Base-by-base conservation (phyloP, 1,140 invertebrate species). In the Drosophila eugracilis region DNA sequence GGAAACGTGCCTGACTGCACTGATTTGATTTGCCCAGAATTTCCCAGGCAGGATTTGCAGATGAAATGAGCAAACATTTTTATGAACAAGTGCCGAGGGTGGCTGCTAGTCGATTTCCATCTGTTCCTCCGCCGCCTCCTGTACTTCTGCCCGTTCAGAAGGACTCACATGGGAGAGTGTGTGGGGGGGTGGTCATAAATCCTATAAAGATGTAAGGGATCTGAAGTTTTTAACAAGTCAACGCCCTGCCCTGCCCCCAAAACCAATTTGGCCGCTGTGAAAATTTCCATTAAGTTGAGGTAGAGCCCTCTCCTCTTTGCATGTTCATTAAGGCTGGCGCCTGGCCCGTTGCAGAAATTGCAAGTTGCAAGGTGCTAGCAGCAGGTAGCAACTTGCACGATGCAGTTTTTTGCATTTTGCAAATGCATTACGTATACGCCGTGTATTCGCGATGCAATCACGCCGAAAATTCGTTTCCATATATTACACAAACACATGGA, bases 391-490 rank as follows among this genome's bases (percentile, higher is more conserved):
- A 47, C 65, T 45, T 45, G 45, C 44, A 36, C 34, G 70, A 37
- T 72, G 70, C 45, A 70, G n/a, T n/a, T n/a, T 71, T 72, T 52
- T 67, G 62, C 37, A 71, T 71, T 72, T 52, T 67, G 48, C 57
- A 73, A 62, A 66, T 75, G 60, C 53, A 75, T 75, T 75, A 75
- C 73, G 73, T 75, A 75, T 75, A 75, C 73, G 71, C 60, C 60
- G 45, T 55, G 72, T 75, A 52, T 21, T 28, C 59, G 72, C 60
- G 72, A 74, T 67, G 73, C 71, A 75, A 75, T 75, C 73, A 75
- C 52, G 73, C 73, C 60, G 60, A 75, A 75, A 75, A 75, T 75
- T 75, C 71, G 73, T 58, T 75, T 55, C 70, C 58, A 74, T 63
- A 72, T 62, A 60, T 69, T 69, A 69, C 62, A 66, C 58, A 45